Conservation (phyloP, 2,797 vertebrate species). For the Onychomys arenicola region DNA sequence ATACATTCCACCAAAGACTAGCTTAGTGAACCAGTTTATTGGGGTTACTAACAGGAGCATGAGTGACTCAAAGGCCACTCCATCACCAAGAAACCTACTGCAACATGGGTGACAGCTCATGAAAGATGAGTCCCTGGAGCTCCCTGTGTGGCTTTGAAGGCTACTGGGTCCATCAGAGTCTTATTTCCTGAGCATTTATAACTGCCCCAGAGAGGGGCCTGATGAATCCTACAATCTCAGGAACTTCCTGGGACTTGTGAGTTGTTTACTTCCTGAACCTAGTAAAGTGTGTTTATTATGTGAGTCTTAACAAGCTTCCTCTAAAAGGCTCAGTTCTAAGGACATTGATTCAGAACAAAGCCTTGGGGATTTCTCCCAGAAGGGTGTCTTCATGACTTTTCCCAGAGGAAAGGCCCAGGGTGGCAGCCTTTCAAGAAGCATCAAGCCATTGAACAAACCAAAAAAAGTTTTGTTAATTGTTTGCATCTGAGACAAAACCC, state of each 20-base stretch:
- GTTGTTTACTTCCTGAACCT: neutral
- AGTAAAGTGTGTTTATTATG: neutral
- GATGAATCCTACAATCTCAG: neutral
- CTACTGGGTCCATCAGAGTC: neutral
- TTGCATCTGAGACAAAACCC: neutral
- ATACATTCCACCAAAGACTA: neutral
- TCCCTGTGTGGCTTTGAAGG: neutral
- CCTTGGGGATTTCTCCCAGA: neutral
- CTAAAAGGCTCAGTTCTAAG: neutral
- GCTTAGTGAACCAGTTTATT: neutral
- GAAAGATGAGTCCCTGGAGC: neutral
- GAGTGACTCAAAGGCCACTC: neutral
- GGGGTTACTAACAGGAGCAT: neutral
- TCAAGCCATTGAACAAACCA: neutral
- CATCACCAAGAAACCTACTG: neutral
- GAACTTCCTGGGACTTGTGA: neutral
- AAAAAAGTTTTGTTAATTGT: neutral
- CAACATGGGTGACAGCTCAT: neutral
- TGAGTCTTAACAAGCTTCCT: neutral
- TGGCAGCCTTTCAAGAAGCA: neutral
- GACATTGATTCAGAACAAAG: neutral
- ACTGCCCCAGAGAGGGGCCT: neutral
- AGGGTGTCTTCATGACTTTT: neutral
- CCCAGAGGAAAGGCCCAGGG: neutral
- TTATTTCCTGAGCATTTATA: neutral